Evolutionary conservation across 2,113 vertebrate genomes (phyloP), one percentile per base, ranked within the genome.

Genomic region (Tricholaema leucomelas): DNA sequence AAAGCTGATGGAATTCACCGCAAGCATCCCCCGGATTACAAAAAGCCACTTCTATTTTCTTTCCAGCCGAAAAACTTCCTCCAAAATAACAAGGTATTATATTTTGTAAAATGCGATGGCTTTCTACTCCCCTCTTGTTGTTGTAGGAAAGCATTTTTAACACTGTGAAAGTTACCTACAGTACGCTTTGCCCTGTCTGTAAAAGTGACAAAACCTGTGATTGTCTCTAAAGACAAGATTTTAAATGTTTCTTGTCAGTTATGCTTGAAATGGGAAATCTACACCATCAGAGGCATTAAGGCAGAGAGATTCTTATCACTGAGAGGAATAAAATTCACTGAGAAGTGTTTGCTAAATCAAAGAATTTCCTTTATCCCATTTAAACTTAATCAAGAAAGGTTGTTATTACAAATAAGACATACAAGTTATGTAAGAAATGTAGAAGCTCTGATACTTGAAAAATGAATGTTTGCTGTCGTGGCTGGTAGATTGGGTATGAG

Each of bases 1-100:
- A 99, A 99, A 97, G 99, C 99, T 5, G 99, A 99, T 88, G 99
- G 99, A 74, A 98, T 99, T 94, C 99, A 99, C 93, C 98, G 98
- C 85, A 99, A 99, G 90, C 99, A 99, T 96, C 98, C 99, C 31
- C 98, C 98, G 71, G 98, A 99, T 93, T 99, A 99, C 61, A 98
- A 98, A 93, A 98, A 98, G 94, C 99, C 99, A 0, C 97, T 99
- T 61, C 98, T 99, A 28, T 99, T 99, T 97, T 99, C 99, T 85
- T 99, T 99, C 95, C 99, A 99, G 63, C 99, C 99, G 44, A 98
- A 98, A 63, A 97, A 99, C 95, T 99, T 99, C 96, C 96, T 99
- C 81, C 98, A 98, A 91, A 99, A 99, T 96, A 99, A 99, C 93
- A 99, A 99, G 98, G 99, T 99, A 97, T n/a, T 72, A 6, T 36